These are phyloP conservation scores for Oscheius sp. DNA, from an alignment of 2,888 invertebrate genomes.

Conservation along the genomic window DNA sequence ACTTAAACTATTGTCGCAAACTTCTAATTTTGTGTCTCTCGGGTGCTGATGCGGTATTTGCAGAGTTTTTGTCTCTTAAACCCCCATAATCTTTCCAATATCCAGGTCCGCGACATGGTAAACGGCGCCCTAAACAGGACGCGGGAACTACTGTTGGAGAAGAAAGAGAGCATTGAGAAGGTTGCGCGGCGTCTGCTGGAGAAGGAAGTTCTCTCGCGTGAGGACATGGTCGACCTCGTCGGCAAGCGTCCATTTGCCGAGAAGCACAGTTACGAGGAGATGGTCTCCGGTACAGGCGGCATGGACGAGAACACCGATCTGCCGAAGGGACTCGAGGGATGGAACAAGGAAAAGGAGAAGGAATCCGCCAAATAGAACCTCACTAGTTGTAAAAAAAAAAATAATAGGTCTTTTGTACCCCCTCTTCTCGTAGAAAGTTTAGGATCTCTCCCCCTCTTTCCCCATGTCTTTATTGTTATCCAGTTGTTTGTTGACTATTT, in stretches of 20 bases:
- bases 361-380: no score
- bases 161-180: slow-evolving; percentile 88
- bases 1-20: no score
- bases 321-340: slow-evolving; percentile 93
- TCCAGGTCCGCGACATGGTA: slow-evolving; percentile 82
- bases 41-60: no score
- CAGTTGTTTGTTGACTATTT: background rate
- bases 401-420: slow-evolving; percentile 1
- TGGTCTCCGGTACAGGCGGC: slow-evolving; percentile 88
- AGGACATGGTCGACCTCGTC: slow-evolving; percentile 96
- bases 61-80: background rate
- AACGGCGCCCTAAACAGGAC: slow-evolving; percentile 85
- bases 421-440: background rate
- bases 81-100: background rate
- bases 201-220: slow-evolving; percentile 92
- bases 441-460: slow-evolving; percentile 23
- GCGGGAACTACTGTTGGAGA: slow-evolving; percentile 82
- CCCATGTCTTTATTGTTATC: slow-evolving; percentile 16
- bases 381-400: slow-evolving; percentile 40
- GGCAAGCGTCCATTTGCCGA: slow-evolving; percentile 95
- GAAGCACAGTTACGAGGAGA: slow-evolving; percentile 98
- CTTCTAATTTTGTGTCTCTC: no score
- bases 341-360: slow-evolving; percentile 80
- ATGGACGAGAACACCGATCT: slow-evolving; percentile 90
- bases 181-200: slow-evolving; percentile 89